Percentiles rank a stretch among this genome's conserved stretches.
These are phyloP conservation scores for Laodelphax striatellus DNA, from an alignment of 1,140 invertebrate genomes.

Conservation along the genomic window DNA sequence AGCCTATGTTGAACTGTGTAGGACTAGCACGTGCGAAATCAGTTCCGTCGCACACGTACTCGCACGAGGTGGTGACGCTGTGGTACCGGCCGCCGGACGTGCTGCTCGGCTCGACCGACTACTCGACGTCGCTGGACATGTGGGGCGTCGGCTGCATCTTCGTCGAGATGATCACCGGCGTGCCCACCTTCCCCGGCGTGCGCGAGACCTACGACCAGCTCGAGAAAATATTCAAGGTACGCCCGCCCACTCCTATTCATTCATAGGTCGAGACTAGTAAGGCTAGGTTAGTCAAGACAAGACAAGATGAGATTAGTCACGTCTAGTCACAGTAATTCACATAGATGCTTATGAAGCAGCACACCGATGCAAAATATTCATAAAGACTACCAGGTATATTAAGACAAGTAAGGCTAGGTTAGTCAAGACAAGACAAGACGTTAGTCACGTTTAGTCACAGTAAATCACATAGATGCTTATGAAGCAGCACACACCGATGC, in stretches of 20 bases:
- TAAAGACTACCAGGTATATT: no score
- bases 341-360: no score
- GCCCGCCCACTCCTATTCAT: not conserved
- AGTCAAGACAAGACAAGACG: no score
- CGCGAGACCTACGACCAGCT: slow-evolving; percentile 91
- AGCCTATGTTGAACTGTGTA: slow-evolving; percentile 19
- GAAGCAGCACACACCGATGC: no score
- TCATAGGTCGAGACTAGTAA: no score
- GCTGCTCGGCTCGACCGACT: slow-evolving; percentile 89
- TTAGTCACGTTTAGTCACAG: no score
- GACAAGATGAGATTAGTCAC: no score
- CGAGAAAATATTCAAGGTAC: slow-evolving; percentile 92
- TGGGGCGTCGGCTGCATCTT: slow-evolving; percentile 99
- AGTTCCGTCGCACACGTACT: slow-evolving; percentile 93
- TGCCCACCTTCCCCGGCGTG: slow-evolving; percentile 90
- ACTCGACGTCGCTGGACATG: slow-evolving; percentile 89
- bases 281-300: no score
- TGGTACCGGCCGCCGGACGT: slow-evolving; percentile 95
- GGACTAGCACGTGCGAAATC: slow-evolving; percentile 86
- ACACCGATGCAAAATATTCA: no score
- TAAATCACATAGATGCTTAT: no score
- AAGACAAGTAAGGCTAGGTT: no score
- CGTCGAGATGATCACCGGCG: slow-evolving; percentile 93
- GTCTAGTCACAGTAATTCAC: no score
- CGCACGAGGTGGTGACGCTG: slow-evolving; percentile 90